Evolutionary conservation across 2,797 vertebrate genomes (phyloP).

Genomic region (Gymnopithys bicolor): DNA sequence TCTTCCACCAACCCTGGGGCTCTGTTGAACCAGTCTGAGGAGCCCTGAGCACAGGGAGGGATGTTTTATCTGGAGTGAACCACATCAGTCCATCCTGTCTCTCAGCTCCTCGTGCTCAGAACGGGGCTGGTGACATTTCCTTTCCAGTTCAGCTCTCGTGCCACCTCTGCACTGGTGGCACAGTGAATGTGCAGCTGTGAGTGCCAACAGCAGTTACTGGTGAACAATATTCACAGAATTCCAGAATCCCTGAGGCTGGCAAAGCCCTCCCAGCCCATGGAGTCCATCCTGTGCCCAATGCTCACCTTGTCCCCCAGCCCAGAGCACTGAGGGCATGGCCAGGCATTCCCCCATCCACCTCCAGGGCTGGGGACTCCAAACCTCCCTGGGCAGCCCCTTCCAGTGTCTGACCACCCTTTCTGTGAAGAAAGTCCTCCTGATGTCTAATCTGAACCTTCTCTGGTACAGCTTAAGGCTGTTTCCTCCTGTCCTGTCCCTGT

Average conservation of each 20-base stretch:
- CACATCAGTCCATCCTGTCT: not conserved
- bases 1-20: not conserved
- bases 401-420: not conserved
- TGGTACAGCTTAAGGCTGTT: accelerated
- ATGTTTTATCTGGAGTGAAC: not conserved
- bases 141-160: not conserved
- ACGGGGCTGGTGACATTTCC: not conserved
- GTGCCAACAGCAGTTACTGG: not conserved
- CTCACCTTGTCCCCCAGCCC: not conserved
- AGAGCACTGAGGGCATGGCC: not conserved
- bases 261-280: not conserved
- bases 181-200: accelerated
- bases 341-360: not conserved
- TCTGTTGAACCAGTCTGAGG: conserved; percentile 1
- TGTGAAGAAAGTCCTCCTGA: not conserved
- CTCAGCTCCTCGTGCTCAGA: not conserved
- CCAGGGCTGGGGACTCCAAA: not conserved
- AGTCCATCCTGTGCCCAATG: not conserved
- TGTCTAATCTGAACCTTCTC: not conserved
- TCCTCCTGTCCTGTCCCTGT: not conserved
- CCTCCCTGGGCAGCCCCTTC: not conserved
- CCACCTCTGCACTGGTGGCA: not conserved
- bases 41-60: not conserved
- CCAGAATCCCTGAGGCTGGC: not conserved
- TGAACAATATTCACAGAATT: accelerated